Evolutionary conservation across 53 echinoderm and acorn worm species (phyloP), one percentile per base, ranked within the genome.

Genomic region (Antedon mediterranea): DNA sequence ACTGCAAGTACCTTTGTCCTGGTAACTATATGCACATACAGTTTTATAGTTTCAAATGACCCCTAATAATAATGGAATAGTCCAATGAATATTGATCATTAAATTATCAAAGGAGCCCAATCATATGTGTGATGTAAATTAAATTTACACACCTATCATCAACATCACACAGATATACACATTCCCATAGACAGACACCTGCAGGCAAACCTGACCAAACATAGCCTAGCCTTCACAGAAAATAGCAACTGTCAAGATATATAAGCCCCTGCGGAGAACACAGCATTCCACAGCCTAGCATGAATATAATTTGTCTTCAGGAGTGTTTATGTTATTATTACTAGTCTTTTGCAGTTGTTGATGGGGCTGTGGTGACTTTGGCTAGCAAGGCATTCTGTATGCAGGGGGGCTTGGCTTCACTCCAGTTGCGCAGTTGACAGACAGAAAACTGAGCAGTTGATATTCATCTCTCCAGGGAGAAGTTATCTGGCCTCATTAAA

Each of bases 231-330:
- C 57, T 57, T 57, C 57, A 18, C 57, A 57, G 57, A 57, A 37
- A 57, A 57, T 57, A 57, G 57, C 57, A 57, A 57, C 57, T 57
- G 57, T 57, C 57, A 57, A 18, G 57, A 57, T 18, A 57, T 57
- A 57, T 15, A 57, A 15, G 57, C 57, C 57, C 57, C 57, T 57
- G 57, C 57, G 57, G 57, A 57, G 57, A 6, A 57, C 23, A 23
- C 9, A 57, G 20, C 57, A 57, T 57, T 57, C 57, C 57, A 18
- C 3, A 57, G 23, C 57, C 57, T 57, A 57, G 57, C 57, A 57
- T 57, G 57, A 57, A 57, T 57, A 57, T 57, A 57, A 57, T 57
- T 57, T 57, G 57, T 57, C 57, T 57, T 57, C 57, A 57, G 57
- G 57, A 57, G 57, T 57, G 57, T 57, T 57, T 57, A 57, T 57